These are phyloP conservation scores for Limenitis camilla DNA, from an alignment of 2,888 invertebrate genomes.

Conservation along the genomic window DNA sequence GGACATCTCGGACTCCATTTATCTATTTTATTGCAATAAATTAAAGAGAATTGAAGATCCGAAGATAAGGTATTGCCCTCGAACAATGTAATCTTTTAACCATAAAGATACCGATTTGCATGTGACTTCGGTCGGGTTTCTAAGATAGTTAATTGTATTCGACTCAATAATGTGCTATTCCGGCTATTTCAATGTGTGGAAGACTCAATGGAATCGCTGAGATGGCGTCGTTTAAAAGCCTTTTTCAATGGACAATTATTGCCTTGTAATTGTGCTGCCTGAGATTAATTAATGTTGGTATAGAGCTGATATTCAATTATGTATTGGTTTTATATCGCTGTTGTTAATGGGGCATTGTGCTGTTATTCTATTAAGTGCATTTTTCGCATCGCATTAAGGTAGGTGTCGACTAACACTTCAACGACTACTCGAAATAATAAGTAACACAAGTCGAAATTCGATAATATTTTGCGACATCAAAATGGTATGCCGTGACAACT, in stretches of 20 bases:
- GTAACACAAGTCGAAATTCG: too few relatives aligned
- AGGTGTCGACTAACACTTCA: too few relatives aligned
- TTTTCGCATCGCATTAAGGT: not conserved
- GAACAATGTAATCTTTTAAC: conserved; percentile 73
- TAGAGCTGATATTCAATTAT: conserved; percentile 4
- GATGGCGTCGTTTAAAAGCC: conserved; percentile 46
- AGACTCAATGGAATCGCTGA: conserved; percentile 47
- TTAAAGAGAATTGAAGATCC: conserved; percentile 63
- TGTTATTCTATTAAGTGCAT: not conserved
- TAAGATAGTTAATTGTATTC: conserved; percentile 58
- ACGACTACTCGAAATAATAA: too few relatives aligned
- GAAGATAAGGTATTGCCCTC: conserved; percentile 58
- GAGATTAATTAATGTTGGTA: conserved; percentile 9
- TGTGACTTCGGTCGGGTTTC: conserved; percentile 54
- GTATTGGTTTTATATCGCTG: conserved; percentile 3
- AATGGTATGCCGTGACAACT: too few relatives aligned
- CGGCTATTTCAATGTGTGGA: conserved; percentile 63
- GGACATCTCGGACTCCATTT: conserved; percentile 61
- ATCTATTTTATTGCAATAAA: conserved; percentile 71
- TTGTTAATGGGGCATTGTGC: not conserved
- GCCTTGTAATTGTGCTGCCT: conserved; percentile 34
- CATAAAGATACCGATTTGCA: conserved; percentile 68
- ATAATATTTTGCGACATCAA: too few relatives aligned
- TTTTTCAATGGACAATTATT: conserved; percentile 65
- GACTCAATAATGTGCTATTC: conserved; percentile 56